phyloP scores from a whole-genome alignment of 2,797 vertebrate genomes.

The Acipenser oxyrinchus region DNA sequence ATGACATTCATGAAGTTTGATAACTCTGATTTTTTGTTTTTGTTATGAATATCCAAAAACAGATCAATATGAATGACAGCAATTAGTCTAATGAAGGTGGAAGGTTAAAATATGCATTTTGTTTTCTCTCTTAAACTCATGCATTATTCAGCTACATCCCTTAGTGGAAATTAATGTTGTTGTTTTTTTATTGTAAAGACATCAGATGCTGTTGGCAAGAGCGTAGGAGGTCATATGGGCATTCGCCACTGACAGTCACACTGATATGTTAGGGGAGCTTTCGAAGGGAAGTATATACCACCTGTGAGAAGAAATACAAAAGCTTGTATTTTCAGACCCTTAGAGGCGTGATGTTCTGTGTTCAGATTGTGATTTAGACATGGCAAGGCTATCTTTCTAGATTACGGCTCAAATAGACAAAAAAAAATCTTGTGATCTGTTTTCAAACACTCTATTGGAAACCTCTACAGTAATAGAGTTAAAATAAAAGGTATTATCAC shows the following conservation, averaged over 20 bases:
- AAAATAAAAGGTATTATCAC: too few relatives aligned
- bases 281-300: too few relatives aligned
- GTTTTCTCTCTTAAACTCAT: conserved; percentile 39
- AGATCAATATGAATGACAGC: conserved; percentile 50
- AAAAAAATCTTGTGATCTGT: not conserved
- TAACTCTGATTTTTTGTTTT: not conserved
- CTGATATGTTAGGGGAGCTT: not conserved
- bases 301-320: not conserved
- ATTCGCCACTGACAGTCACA: conserved; percentile 49
- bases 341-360: not conserved
- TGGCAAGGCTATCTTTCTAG: not conserved
- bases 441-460: not conserved
- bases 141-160: conserved; percentile 60
- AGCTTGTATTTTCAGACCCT: not conserved
- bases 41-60: conserved; percentile 20
- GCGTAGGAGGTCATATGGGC: conserved; percentile 44
- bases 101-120: conserved; percentile 56
- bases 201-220: conserved; percentile 47
- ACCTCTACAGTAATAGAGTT: not conserved
- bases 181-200: conserved; percentile 54
- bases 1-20: not conserved
- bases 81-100: conserved; percentile 58
- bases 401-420: too few relatives aligned
- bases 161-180: conserved; percentile 61
- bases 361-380: not conserved